These are phyloP conservation scores for Sitophilus oryzae DNA, from an alignment of 1,140 invertebrate genomes.

Conservation along the genomic window DNA sequence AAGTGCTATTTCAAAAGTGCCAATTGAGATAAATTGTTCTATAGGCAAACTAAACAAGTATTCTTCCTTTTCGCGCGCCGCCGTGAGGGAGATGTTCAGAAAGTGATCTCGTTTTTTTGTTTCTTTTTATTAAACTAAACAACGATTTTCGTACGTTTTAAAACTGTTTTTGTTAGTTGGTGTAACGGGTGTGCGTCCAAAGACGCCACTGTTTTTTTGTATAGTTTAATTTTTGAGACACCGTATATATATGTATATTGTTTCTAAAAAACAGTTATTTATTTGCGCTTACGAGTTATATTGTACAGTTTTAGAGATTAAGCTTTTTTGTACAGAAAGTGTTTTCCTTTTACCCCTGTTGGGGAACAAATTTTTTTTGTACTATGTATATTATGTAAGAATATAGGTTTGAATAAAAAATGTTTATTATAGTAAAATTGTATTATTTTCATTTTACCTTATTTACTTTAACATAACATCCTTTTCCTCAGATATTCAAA, in stretches of 20 bases:
- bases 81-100: conserved; percentile 2
- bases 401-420: conserved; percentile 46
- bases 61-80: not conserved
- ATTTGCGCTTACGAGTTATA: conserved; percentile 41
- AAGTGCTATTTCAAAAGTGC: conserved; percentile 44
- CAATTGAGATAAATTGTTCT: conserved; percentile 29
- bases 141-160: conserved; percentile 22
- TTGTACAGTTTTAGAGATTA: conserved; percentile 42
- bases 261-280: conserved; percentile 40
- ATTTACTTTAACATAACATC: not conserved
- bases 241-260: conserved; percentile 30
- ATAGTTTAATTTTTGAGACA: not conserved
- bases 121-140: conserved; percentile 9
- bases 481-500: too few species aligned
- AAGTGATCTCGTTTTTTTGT: conserved; percentile 22
- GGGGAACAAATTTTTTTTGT: conserved; percentile 43
- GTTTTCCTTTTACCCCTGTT: conserved; percentile 37
- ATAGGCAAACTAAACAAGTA: conserved; percentile 9
- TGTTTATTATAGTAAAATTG: conserved; percentile 36
- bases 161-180: conserved; percentile 15
- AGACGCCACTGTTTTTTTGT: not conserved
- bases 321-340: conserved; percentile 43
- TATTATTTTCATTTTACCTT: conserved; percentile 2
- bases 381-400: conserved; percentile 46
- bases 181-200: not conserved